phyloP scores from a whole-genome alignment of 2,797 vertebrate genomes.

The Heteromormyrus szaboi region DNA sequence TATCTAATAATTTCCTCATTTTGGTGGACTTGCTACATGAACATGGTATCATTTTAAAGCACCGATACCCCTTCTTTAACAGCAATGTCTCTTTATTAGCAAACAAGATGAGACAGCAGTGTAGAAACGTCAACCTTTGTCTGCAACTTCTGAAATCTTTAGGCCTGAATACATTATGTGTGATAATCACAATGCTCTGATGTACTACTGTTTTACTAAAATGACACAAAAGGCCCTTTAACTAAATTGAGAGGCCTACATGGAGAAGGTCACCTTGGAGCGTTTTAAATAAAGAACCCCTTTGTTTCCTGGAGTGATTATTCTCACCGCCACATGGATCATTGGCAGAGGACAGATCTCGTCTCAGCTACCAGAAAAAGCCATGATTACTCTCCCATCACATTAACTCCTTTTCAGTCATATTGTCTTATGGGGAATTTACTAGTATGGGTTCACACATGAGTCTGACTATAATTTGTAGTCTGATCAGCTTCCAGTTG shows the following conservation, averaged over 20 bases:
- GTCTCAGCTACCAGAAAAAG: neutral
- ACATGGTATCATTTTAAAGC: neutral
- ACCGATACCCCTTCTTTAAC: neutral
- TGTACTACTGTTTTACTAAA: neutral
- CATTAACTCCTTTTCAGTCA: constrained; percentile 11
- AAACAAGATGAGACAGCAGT: neutral
- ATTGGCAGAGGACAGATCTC: constrained; percentile 4
- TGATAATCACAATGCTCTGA: neutral
- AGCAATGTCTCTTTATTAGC: neutral
- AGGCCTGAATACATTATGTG: neutral
- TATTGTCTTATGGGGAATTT: neutral
- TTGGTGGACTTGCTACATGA: neutral
- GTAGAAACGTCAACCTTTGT: neutral
- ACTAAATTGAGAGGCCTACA: constrained; percentile 4
- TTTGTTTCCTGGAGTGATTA: constrained; percentile 14
- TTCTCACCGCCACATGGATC: neutral
- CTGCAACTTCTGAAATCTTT: neutral
- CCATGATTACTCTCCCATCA: constrained; percentile 28
- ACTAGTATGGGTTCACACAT: neutral
- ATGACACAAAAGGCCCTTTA: constrained; percentile 10
- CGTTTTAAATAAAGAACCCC: constrained; percentile 17
- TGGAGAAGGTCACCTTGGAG: constrained; percentile 31
- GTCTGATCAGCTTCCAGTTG: neutral
- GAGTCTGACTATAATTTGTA: neutral
- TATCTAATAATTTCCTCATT: neutral